A percentile compares a stretch with the other conserved stretches of the same genome.
Evolutionary conservation across 2,888 invertebrate species (phyloP).

Genomic region (Polyommatus icarus): DNA sequence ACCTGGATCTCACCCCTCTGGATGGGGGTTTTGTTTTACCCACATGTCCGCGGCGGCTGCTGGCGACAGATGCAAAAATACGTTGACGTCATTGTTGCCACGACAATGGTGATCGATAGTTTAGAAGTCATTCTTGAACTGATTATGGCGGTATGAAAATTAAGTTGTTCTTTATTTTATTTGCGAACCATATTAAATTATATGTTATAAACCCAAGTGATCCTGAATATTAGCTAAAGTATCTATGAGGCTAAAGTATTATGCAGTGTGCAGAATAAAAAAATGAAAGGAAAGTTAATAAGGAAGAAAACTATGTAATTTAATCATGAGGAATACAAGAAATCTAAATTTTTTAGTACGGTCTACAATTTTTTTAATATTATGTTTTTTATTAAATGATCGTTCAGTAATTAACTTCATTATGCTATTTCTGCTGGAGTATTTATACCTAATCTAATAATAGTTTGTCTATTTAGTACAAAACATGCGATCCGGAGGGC

Average conservation of each 20-base stretch:
- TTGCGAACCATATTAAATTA: too few relatives aligned
- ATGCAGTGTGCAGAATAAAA: too few relatives aligned
- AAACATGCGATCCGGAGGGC: background rate
- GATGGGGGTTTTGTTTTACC: slow-evolving; percentile 63
- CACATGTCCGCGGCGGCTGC: slow-evolving; percentile 76
- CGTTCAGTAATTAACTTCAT: background rate
- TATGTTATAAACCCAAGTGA: too few relatives aligned
- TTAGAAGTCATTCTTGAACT: slow-evolving; percentile 35
- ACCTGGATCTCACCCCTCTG: slow-evolving; percentile 75
- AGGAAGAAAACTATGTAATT: too few relatives aligned
- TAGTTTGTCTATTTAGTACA: background rate
- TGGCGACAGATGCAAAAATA: slow-evolving; percentile 79
- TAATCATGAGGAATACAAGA: too few relatives aligned
- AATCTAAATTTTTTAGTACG: too few relatives aligned
- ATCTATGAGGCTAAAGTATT: background rate
- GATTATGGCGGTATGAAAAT: background rate
- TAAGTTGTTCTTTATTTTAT: background rate
- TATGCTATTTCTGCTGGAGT: background rate
- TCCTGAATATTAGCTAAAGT: too few relatives aligned
- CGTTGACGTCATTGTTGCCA: slow-evolving; percentile 61
- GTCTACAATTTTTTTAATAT: too few relatives aligned
- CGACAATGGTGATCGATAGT: slow-evolving; percentile 40
- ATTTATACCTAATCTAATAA: background rate
- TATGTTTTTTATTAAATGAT: too few relatives aligned
- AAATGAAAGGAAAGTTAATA: too few relatives aligned